phyloP scores from a whole-genome alignment of 1,140 invertebrate genomes.

The Ceratina japonica region DNA sequence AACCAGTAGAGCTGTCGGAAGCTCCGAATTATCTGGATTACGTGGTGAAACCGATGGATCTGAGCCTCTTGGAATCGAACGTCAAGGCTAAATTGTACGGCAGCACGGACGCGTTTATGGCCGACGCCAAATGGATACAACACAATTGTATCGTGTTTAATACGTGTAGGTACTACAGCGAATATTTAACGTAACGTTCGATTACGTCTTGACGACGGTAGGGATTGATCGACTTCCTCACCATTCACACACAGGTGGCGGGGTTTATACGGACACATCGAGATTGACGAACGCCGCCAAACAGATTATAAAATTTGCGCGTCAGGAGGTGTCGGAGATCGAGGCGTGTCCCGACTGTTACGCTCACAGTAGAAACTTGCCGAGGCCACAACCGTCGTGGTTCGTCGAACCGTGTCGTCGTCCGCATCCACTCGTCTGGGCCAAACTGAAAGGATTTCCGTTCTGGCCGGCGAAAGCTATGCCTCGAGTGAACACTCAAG shows the following conservation, averaged over 20 bases:
- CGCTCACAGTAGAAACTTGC: constrained; percentile 84
- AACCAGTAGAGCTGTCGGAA: constrained; percentile 84
- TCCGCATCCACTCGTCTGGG: constrained; percentile 94
- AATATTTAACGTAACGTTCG: neutral
- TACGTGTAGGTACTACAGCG: constrained; percentile 84
- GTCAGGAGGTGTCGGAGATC: constrained; percentile 93
- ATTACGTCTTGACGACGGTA: neutral
- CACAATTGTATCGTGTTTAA: constrained; percentile 95
- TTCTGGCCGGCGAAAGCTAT: constrained; percentile 97
- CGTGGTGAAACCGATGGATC: constrained; percentile 92
- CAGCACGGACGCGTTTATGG: constrained; percentile 92
- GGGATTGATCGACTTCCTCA: too few species aligned
- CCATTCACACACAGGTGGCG: constrained; percentile 74
- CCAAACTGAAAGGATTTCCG: constrained; percentile 95
- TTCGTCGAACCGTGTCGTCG: constrained; percentile 93
- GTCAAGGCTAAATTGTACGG: constrained; percentile 89
- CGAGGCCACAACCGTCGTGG: constrained; percentile 90
- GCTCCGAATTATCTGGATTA: constrained; percentile 89
- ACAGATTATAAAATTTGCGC: constrained; percentile 88
- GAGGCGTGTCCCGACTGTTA: constrained; percentile 97
- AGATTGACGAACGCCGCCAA: constrained; percentile 90
- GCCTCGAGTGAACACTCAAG: constrained; percentile 84
- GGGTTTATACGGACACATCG: constrained; percentile 83
- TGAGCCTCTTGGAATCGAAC: constrained; percentile 87
- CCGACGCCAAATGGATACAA: constrained; percentile 95